Evolutionary conservation across 2,797 vertebrate species (phyloP).

Genomic region (Pteronotus mesoamericanus): DNA sequence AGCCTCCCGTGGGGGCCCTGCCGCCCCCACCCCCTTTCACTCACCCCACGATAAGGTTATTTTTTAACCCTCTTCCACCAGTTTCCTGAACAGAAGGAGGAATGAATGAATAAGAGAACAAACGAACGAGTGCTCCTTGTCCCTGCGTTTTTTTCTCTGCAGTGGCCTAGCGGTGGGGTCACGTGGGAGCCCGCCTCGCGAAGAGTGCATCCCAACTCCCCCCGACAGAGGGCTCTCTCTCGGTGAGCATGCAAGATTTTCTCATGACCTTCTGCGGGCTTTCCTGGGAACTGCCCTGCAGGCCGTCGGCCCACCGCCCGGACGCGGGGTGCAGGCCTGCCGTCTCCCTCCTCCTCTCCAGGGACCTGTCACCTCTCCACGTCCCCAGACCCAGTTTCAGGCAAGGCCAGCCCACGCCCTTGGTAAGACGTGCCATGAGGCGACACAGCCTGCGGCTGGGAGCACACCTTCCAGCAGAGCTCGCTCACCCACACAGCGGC

Average conservation of each 20-base stretch:
- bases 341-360: neutral
- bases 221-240: neutral
- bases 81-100: neutral
- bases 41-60: neutral
- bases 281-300: neutral
- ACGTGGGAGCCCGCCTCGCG: accelerated
- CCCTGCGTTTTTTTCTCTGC: neutral
- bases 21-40: accelerated
- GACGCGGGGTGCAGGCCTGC: accelerated
- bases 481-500: no score
- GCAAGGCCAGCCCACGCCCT: neutral
- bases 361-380: neutral
- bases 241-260: accelerated
- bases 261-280: neutral
- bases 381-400: neutral
- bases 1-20: neutral
- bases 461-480: neutral
- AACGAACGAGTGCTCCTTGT: neutral
- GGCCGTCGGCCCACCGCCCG: accelerated
- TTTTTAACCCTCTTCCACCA: neutral
- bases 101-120: neutral
- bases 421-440: neutral
- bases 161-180: accelerated
- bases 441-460: accelerated
- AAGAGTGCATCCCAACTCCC: neutral